Conservation (phyloP, 2,797 vertebrate genomes). For the Hippoglossus hippoglossus region DNA sequence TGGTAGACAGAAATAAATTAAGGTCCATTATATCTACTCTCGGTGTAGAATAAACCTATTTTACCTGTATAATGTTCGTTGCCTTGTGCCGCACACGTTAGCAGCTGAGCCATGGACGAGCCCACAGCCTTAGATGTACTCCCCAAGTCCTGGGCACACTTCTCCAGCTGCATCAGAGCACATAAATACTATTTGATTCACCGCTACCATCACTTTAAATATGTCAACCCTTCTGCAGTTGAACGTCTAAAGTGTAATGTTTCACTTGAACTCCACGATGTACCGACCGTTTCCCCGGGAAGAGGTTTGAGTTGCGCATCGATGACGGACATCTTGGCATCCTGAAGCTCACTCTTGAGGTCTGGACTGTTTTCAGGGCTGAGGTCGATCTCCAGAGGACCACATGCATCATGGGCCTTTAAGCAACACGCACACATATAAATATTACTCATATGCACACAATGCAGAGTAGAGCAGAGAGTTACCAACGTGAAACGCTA, state of each 20-base stretch:
- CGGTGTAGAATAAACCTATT: neutral
- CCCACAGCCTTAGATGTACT: slow-evolving; percentile 98
- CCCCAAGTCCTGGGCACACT: slow-evolving; percentile 97
- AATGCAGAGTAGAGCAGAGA: neutral
- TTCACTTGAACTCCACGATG: slow-evolving; percentile 2
- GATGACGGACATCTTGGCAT: slow-evolving; percentile 95
- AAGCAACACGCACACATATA: slow-evolving; percentile 17
- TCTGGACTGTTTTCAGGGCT: slow-evolving; percentile 94
- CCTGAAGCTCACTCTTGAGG: slow-evolving; percentile 95
- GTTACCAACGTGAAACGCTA: neutral
- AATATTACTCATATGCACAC: slow-evolving; percentile 19
- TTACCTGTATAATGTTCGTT: slow-evolving; percentile 99
- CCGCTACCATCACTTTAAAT: neutral
- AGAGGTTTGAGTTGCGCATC: slow-evolving; percentile 95
- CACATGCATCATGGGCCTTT: slow-evolving; percentile 97
- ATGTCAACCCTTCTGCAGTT: neutral
- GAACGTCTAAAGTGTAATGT: neutral
- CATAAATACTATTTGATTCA: slow-evolving; percentile 14
- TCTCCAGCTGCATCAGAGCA: slow-evolving; percentile 89
- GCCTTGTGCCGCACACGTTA: slow-evolving; percentile 98
- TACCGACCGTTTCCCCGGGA: slow-evolving; percentile 94
- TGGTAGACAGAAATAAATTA: slow-evolving; percentile 3
- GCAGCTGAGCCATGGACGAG: slow-evolving; percentile 97
- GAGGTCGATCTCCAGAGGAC: slow-evolving; percentile 98
- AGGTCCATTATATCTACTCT: neutral